phyloP scores from a whole-genome alignment of 2,797 vertebrate genomes.

The Pachyuromys duprasi region DNA sequence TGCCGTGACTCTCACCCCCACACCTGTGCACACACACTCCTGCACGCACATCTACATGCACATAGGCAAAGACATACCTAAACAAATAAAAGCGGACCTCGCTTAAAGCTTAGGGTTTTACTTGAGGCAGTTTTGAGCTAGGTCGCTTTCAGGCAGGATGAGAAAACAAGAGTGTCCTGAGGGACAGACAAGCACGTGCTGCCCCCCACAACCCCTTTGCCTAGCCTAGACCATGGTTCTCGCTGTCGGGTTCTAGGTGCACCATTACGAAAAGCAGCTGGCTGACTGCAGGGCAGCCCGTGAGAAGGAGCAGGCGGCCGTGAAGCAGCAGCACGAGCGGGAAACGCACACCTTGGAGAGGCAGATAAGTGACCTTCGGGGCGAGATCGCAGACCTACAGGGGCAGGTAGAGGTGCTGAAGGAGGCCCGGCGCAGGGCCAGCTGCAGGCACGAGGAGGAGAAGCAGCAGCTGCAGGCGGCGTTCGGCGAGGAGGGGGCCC shows the following conservation, averaged over 20 bases:
- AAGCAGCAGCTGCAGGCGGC: conserved; percentile 60
- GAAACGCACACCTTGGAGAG: conserved; percentile 84
- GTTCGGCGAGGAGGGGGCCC: conserved; percentile 83
- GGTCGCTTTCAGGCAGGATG: background rate
- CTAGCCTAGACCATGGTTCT: background rate
- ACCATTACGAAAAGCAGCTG: conserved; percentile 87
- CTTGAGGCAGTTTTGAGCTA: conserved; percentile 17
- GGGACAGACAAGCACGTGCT: background rate
- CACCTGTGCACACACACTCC: background rate
- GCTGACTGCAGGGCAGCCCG: conserved; percentile 86
- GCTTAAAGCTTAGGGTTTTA: background rate
- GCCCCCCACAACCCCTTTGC: rapidly evolving
- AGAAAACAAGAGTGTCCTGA: conserved; percentile 1
- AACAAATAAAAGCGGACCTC: conserved; percentile 20
- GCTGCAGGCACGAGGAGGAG: conserved; percentile 73
- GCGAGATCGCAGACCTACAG: conserved; percentile 84
- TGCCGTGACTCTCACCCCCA: no score
- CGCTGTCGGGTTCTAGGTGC: conserved; percentile 76
- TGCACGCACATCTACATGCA: background rate
- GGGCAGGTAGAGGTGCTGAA: conserved; percentile 77
- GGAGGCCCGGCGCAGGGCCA: conserved; percentile 71
- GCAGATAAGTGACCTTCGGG: conserved; percentile 82
- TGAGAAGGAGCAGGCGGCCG: conserved; percentile 88
- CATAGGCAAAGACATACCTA: background rate
- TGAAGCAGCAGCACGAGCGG: conserved; percentile 86